These are phyloP conservation scores for Sminthurides bifidus DNA, from an alignment of 1,140 invertebrate genomes.

Conservation along the genomic window DNA sequence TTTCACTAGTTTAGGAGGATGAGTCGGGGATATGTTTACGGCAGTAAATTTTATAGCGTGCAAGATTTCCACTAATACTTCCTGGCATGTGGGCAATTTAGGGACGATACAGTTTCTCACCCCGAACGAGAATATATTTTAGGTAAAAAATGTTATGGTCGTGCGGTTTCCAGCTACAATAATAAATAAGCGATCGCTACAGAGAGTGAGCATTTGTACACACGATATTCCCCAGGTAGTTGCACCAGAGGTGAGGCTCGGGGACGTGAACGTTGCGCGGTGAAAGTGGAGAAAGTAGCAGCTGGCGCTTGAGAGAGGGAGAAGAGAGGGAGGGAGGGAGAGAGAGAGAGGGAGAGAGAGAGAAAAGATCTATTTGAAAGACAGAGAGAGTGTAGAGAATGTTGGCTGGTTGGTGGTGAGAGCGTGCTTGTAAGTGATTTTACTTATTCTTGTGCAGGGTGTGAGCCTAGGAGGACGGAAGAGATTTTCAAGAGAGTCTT, in stretches of 20 bases:
- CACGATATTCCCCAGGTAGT: neutral
- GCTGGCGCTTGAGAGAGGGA: neutral
- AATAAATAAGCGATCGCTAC: neutral
- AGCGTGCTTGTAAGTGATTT: neutral
- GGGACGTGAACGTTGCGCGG: neutral
- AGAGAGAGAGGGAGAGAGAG: constrained; percentile 1
- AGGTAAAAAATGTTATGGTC: too few relatives aligned
- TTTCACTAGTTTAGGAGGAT: too few relatives aligned
- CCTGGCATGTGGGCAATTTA: too few relatives aligned
- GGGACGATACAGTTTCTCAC: too few relatives aligned
- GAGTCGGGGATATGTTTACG: too few relatives aligned
- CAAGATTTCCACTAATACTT: too few relatives aligned
- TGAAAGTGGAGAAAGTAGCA: constrained; percentile 2
- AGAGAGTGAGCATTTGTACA: neutral
- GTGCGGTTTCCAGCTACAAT: neutral
- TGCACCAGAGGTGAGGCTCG: neutral
- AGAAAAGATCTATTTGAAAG: neutral
- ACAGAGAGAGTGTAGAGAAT: too few relatives aligned
- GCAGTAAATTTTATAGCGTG: too few relatives aligned
- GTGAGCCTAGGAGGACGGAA: constrained; percentile 34
- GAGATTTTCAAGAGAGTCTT: constrained; percentile 56
- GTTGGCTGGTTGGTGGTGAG: constrained; percentile 3
- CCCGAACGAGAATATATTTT: too few relatives aligned
- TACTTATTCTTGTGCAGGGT: constrained; percentile 18
- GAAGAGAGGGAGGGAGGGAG: constrained; percentile 7